Evolutionary conservation across 2,888 invertebrate species (phyloP), one percentile per base, ranked within the genome.

Genomic region (Boloria selene): DNA sequence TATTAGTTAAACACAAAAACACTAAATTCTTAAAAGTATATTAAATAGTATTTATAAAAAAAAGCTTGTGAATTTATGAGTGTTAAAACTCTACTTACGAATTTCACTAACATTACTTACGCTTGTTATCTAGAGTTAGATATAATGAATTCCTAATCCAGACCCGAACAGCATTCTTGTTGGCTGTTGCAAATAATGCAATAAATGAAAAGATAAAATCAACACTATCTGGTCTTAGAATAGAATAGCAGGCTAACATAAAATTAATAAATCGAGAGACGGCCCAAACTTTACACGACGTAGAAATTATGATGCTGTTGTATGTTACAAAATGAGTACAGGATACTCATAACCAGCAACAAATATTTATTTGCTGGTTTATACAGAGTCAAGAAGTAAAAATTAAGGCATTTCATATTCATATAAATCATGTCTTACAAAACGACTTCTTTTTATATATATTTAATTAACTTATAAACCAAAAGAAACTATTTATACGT

Each of bases 71-170:
- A 38, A 38, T 10, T 38, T 38, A 10, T 38, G 31, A 38, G 7
- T 38, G 31, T 38, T 38, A 38, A 38, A 38, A 10, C 31, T 42
- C 10, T 18, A 65, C 69, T 67, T 61, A 67, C 64, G 68, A 72
- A 72, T 73, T 79, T 80, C 78, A 80, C 78, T 77, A 80, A 81
- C 77, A 76, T 75, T 77, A 77, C 78, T 76, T 75, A 77, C 69
- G 75, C 77, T 74, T 74, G 80, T 79, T 83, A 86, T 86, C 87
- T 84, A 79, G 82, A 74, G 75, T 80, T 80, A 85, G 86, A 86
- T 88, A 84, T 88, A 88, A 88, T 84, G 84, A 89, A 87, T 86
- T 84, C 89, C 88, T 83, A 86, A 87, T 85, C 82, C 80, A 84
- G 86, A 78, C 80, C 75, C 72, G 79, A 80, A 81, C 86, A 83